Conservation (phyloP, 2,797 vertebrate species). For the Xenopus petersii region DNA sequence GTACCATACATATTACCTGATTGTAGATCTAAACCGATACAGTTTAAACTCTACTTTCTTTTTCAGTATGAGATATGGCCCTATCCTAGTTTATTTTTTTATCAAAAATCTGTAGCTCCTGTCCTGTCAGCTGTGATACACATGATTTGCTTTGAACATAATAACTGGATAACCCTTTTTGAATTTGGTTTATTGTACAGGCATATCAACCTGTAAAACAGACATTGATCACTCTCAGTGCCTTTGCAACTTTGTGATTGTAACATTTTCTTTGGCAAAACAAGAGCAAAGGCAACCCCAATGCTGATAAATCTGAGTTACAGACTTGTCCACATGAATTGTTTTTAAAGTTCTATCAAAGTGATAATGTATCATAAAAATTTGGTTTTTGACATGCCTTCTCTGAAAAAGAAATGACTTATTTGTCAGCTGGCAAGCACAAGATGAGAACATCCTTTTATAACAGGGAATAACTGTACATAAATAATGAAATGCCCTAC, state of each 20-base stretch:
- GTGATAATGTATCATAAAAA: not conserved
- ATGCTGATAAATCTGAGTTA: slow-evolving; percentile 36
- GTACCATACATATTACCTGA: too few relatives aligned
- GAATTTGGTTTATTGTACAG: slow-evolving; percentile 10
- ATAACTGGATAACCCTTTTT: slow-evolving; percentile 1
- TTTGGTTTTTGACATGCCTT: slow-evolving; percentile 38
- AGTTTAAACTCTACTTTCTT: not conserved
- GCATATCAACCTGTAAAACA: not conserved
- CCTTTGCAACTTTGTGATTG: not conserved
- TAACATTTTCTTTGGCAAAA: slow-evolving; percentile 22
- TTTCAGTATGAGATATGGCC: not conserved
- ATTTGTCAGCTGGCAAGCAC: slow-evolving; percentile 19
- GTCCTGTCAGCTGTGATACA: not conserved
- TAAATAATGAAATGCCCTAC: slow-evolving; percentile 21
- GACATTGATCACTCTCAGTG: not conserved
- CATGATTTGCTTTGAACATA: not conserved
- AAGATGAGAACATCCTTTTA: slow-evolving; percentile 26
- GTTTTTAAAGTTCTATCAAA: slow-evolving; percentile 31
- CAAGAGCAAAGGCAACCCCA: slow-evolving; percentile 3
- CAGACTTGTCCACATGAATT: slow-evolving; percentile 30
- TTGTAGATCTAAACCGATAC: too few relatives aligned
- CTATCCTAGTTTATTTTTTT: not conserved
- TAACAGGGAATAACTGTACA: slow-evolving; percentile 1
- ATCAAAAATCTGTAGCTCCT: not conserved
- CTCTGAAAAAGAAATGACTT: slow-evolving; percentile 31